Evolutionary conservation across 2,888 invertebrate genomes (phyloP), one percentile per base, ranked within the genome.

Genomic region (Stegophylla sp.): DNA sequence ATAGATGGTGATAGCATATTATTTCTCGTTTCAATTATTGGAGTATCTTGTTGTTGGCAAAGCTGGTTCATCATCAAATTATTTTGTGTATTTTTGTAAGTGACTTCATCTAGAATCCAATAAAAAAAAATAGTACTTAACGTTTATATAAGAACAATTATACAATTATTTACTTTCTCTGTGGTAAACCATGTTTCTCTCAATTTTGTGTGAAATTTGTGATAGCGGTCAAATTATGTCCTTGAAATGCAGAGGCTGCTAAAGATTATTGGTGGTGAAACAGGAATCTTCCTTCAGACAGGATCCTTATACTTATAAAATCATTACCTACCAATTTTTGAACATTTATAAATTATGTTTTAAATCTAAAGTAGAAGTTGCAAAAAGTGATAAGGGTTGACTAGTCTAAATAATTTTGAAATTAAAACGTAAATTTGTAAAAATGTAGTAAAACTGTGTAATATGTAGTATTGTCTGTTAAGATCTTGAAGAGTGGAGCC

Each of bases 271-370:
- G 83, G 51, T 83, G 76, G 51, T 67, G 81, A 23, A 81, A 81
- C 26, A 82, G 83, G 74, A 81, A 82, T 73, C 82, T 74, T 71
- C 82, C 82, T 23, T 82, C 83, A 56, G 83, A 83, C 83, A 73
- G 66, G 26, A 66, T 73, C 53, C 15, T 43, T 63, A 63, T 63
- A 13, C 45, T 28, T 63, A 51, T 9, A 63, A 15, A 10, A 10
- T n/a, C n/a, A n/a, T n/a, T n/a, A n/a, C n/a, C n/a, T 63, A 75
- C 61, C 34, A 34, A 53, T 23, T 10, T 61, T 23, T 45, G n/a
- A n/a, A n/a, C n/a, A n/a, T n/a, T n/a, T n/a, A n/a, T n/a, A n/a
- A n/a, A n/a, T n/a, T n/a, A n/a, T n/a, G n/a, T n/a, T n/a, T n/a
- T n/a, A n/a, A n/a, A n/a, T n/a, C n/a, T n/a, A n/a, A n/a, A n/a